Conservation (phyloP, 2,797 vertebrate species). For the Crenuchus spilurus region DNA sequence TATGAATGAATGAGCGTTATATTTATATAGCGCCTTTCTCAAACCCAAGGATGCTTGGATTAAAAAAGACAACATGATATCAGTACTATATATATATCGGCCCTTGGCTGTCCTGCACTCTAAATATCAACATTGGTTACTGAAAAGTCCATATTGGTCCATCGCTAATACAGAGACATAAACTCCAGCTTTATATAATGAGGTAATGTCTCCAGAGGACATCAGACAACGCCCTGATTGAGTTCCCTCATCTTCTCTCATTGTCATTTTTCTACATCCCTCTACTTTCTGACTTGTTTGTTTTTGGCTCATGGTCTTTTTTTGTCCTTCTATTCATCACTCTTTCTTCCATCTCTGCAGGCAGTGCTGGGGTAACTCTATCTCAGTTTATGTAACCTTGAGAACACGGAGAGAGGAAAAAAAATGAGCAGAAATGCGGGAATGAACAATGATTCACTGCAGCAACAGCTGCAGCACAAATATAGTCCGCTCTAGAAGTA, state of each 20-base stretch:
- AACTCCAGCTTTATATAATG: background rate
- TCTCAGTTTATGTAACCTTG: background rate
- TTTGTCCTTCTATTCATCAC: background rate
- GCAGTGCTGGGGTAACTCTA: slow-evolving; percentile 3
- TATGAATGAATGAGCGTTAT: no score
- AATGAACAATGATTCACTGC: background rate
- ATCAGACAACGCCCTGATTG: background rate
- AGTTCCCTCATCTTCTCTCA: background rate
- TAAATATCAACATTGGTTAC: no score
- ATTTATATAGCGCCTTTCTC: no score
- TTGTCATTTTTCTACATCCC: background rate
- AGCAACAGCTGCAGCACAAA: background rate
- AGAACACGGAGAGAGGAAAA: background rate
- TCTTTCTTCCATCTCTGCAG: background rate
- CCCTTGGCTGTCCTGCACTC: no score
- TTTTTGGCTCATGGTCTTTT: background rate
- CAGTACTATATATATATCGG: no score
- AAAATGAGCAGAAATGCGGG: background rate
- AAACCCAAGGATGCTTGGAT: no score
- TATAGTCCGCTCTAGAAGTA: background rate
- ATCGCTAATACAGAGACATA: background rate
- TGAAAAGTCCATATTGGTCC: no score
- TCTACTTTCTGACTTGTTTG: background rate
- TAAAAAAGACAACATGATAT: no score
- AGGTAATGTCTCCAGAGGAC: background rate